Conservation (phyloP, 2,113 vertebrate species). For the Trogon surrucura region DNA sequence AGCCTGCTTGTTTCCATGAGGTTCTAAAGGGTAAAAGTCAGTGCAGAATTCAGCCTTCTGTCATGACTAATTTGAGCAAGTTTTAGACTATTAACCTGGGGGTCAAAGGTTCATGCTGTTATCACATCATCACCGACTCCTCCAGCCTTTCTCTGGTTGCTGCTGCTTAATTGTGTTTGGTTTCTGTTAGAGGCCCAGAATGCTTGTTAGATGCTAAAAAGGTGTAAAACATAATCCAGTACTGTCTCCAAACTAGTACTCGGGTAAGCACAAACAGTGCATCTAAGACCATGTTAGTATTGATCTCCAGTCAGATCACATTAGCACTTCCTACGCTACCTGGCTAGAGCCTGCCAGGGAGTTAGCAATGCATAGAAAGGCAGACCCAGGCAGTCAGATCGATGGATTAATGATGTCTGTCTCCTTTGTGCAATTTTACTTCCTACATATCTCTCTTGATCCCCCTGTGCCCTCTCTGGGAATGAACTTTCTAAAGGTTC, state of each 20-base stretch:
- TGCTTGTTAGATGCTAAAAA: constrained; percentile 65
- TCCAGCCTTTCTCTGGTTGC: not conserved
- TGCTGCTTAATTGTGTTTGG: constrained; percentile 53
- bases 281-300: constrained; percentile 71
- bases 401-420: constrained; percentile 67
- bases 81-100: constrained; percentile 21
- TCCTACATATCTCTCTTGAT: constrained; percentile 24
- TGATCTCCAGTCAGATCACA: constrained; percentile 70
- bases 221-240: constrained; percentile 68
- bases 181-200: constrained; percentile 35
- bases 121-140: constrained; percentile 10
- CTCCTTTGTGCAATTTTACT: constrained; percentile 53
- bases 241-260: constrained; percentile 64
- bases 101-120: constrained; percentile 2
- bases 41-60: not conserved
- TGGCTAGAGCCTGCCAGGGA: constrained; percentile 52
- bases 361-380: constrained; percentile 56
- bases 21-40: not conserved
- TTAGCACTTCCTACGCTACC: constrained; percentile 47
- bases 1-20: not conserved
- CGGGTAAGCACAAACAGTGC: constrained; percentile 61
- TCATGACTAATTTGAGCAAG: constrained; percentile 38
- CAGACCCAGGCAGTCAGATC: constrained; percentile 44
- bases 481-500: not conserved
- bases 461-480: not conserved